Evolutionary conservation across 2,888 invertebrate genomes (phyloP), one percentile per base, ranked within the genome.

Genomic region (Tachystola acroxantha): DNA sequence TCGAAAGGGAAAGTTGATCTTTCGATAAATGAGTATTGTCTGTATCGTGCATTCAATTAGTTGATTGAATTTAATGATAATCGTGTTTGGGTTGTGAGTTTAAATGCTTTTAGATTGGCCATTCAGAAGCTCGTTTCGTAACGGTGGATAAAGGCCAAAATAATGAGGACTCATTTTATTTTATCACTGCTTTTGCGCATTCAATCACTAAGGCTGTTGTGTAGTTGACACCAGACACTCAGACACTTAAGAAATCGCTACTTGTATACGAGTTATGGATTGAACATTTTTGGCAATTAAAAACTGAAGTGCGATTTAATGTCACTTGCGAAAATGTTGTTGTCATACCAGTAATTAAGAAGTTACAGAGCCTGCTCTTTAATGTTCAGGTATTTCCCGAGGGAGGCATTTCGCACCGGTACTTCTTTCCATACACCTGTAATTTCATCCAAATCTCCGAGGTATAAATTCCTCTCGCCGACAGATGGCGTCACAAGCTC

Each of bases 31-130:
- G 31, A 40, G 16, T 25, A 46, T 58, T 57, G 58, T 60, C 45
- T 50, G 52, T 34, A 25, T 29, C 33, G 26, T 45, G 39, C 43
- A 43, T 55, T 56, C 53, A 53, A 58, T 59, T 58, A 54, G 44
- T 34, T 37, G 43, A 53, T 51, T 49, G 44, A 45, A 37, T 40
- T 30, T 32, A 41, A 34, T 43, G 41, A 46, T 45, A 43, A 42
- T 34, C 39, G 32, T 42, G 37, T 44, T 42, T 38, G 36, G 31
- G 34, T 41, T 24, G 32, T 42, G 37, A 35, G 25, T 40, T 37
- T 38, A 42, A 46, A 39, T 36, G 27, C 29, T 36, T 42, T 40
- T 32, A 45, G 41, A 46, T 38, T 39, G 41, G 32, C 41, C 34
- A 45, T 45, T 48, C 39, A 46, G 38, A 44, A 39, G 39, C 31